Evolutionary conservation across 2,797 vertebrate genomes (phyloP).

Genomic region (Yasuhikotakia modesta): DNA sequence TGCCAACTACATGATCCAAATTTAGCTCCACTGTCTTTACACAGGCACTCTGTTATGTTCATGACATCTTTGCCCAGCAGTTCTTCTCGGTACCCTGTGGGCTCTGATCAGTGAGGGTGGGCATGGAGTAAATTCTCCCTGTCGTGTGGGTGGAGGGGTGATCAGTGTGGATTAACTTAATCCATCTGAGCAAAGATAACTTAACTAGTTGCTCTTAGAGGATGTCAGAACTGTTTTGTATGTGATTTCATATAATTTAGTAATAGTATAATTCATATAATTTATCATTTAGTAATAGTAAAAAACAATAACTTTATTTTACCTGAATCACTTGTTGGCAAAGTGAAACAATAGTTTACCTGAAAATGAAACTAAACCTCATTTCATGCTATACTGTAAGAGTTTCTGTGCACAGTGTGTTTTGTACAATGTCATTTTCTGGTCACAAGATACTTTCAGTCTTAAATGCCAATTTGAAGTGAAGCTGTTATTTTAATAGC

Average conservation of each 20-base stretch:
- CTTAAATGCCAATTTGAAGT: too few relatives aligned
- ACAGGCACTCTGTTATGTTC: constrained; percentile 21
- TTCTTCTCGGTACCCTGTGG: background rate
- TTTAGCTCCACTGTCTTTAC: constrained; percentile 26
- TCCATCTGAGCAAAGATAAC: constrained; percentile 8
- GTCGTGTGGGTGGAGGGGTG: constrained; percentile 13
- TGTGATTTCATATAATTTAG: background rate
- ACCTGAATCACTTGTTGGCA: too few relatives aligned
- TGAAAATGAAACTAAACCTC: too few relatives aligned
- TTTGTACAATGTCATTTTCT: too few relatives aligned
- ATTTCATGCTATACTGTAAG: too few relatives aligned
- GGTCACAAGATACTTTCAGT: too few relatives aligned
- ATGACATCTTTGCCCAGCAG: constrained; percentile 23
- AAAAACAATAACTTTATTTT: too few relatives aligned
- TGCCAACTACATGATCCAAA: constrained; percentile 52
- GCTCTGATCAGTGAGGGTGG: constrained; percentile 7
- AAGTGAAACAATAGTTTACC: too few relatives aligned
- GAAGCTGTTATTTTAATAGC: too few relatives aligned
- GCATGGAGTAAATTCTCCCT: constrained; percentile 14
- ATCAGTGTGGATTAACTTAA: constrained; percentile 33
- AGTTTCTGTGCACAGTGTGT: too few relatives aligned
- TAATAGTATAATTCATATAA: too few relatives aligned
- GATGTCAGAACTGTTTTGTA: background rate
- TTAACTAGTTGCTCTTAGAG: constrained; percentile 9
- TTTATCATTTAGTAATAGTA: too few relatives aligned